Conservation (phyloP, 2,113 vertebrate species). For the Okapia johnstoni region DNA sequence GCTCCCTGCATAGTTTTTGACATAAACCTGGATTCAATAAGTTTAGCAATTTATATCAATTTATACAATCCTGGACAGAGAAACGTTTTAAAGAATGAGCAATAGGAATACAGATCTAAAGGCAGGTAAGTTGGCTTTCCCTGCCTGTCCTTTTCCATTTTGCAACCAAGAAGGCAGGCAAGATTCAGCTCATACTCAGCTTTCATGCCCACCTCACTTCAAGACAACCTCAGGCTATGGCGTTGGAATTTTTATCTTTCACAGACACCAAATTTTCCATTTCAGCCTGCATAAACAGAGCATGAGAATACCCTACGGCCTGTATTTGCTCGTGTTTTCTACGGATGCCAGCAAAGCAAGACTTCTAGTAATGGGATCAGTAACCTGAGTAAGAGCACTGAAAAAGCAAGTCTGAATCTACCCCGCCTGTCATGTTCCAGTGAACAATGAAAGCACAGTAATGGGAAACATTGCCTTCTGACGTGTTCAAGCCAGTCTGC, state of each 20-base stretch:
- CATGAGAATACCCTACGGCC: neutral
- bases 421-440: neutral
- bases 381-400: neutral
- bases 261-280: neutral
- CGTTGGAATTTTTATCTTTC: neutral
- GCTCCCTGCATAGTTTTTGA: neutral
- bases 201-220: neutral
- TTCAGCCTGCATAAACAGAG: neutral
- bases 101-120: neutral
- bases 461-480: neutral
- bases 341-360: neutral
- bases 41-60: neutral
- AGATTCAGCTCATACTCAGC: neutral
- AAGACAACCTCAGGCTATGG: neutral
- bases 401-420: neutral
- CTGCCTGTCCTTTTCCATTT: neutral
- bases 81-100: neutral
- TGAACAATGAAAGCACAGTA: neutral
- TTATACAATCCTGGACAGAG: neutral
- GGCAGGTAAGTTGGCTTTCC: neutral
- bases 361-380: constrained; percentile 30
- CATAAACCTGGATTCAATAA: neutral
- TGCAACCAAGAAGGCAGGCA: neutral
- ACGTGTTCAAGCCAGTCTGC: neutral
- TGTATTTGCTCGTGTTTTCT: neutral